Percentiles rank a stretch among this genome's conserved stretches.
phyloP scores from a whole-genome alignment of 2,888 invertebrate species.

The Leucophenga maculata region DNA sequence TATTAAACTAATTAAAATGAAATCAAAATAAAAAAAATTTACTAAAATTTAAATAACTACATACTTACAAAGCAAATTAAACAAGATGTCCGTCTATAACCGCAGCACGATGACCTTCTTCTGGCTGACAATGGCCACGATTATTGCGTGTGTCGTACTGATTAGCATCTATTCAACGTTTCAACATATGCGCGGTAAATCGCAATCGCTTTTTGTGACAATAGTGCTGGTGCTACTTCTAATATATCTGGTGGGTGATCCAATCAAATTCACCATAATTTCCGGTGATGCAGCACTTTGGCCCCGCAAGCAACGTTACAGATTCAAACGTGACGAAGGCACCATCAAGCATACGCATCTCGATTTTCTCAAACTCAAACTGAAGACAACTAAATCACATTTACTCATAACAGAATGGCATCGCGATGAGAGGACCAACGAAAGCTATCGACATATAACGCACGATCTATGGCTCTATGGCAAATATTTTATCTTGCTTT shows the following conservation, averaged over 20 bases:
- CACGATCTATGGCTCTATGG: constrained; percentile 51
- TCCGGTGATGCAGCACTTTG: not conserved
- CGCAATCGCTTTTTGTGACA: not conserved
- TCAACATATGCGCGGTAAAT: not conserved
- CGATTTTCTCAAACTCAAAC: constrained; percentile 39
- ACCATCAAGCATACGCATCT: constrained; percentile 15
- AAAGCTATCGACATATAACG: constrained; percentile 46
- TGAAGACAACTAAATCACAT: constrained; percentile 42
- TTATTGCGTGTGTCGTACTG: not conserved
- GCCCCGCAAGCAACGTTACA: not conserved
- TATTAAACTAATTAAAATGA: too few relatives aligned
- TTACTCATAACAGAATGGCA: constrained; percentile 38
- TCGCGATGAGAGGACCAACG: constrained; percentile 46
- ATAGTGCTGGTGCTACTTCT: not conserved
- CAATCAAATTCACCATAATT: not conserved
- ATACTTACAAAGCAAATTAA: too few relatives aligned
- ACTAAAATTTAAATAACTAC: too few relatives aligned
- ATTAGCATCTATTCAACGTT: not conserved
- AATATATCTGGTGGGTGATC: not conserved
- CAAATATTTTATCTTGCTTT: constrained; percentile 49
- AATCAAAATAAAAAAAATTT: too few relatives aligned
- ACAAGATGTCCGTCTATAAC: not conserved
- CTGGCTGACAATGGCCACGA: not conserved
- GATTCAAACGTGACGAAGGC: too few relatives aligned
- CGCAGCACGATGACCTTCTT: not conserved